phyloP scores from a whole-genome alignment of 2,888 invertebrate genomes.

The Mimas tiliae region DNA sequence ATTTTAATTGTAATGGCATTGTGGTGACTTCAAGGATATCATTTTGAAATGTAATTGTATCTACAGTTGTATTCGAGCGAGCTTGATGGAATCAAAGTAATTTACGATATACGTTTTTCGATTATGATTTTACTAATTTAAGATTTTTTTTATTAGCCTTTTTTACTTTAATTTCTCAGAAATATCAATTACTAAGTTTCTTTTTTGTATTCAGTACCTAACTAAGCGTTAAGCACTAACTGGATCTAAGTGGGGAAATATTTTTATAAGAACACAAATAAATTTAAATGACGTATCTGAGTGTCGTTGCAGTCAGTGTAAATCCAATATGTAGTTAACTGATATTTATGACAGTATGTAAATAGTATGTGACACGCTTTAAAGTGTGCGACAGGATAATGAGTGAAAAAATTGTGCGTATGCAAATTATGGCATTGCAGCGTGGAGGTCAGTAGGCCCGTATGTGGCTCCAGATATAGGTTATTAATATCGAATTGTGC shows the following conservation, averaged over 20 bases:
- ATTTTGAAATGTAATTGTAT: slow-evolving; percentile 44
- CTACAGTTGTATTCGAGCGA: not conserved
- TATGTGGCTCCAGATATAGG: slow-evolving; percentile 38
- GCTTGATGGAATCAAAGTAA: not conserved
- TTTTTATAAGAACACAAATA: too few species aligned
- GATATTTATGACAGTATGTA: slow-evolving; percentile 8
- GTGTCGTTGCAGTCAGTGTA: too few species aligned
- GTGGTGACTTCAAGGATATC: slow-evolving; percentile 45
- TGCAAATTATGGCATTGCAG: slow-evolving; percentile 50
- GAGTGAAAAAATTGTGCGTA: slow-evolving; percentile 40
- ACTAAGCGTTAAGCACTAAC: too few species aligned
- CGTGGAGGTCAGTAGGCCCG: slow-evolving; percentile 42
- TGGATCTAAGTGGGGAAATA: too few species aligned
- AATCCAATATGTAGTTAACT: too few species aligned
- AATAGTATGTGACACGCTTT: not conserved
- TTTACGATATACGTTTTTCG: not conserved
- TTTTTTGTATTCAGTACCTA: too few species aligned
- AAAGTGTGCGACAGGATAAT: slow-evolving; percentile 36
- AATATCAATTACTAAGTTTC: too few species aligned
- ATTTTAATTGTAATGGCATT: slow-evolving; percentile 51
- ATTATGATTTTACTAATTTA: too few species aligned
- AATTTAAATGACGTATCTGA: too few species aligned
- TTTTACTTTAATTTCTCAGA: too few species aligned
- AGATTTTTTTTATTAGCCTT: too few species aligned
- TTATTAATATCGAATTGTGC: slow-evolving; percentile 28